A percentile compares a stretch with the other conserved stretches of the same genome.
phyloP scores from a whole-genome alignment of 2,113 vertebrate genomes.

The Eurypyga helias region DNA sequence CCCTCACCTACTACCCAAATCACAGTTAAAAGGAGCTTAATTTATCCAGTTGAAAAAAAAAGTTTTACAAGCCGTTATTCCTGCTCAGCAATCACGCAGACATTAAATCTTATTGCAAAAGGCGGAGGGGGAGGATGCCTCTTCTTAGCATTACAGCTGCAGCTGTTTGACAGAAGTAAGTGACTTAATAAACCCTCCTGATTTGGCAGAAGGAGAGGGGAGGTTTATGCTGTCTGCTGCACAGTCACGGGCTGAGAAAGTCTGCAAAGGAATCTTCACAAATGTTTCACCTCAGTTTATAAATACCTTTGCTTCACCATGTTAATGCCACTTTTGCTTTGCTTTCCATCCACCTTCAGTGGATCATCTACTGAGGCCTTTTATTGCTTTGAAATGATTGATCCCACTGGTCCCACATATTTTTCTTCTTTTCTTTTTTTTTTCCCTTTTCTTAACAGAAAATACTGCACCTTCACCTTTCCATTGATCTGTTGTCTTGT shows the following conservation, averaged over 20 bases:
- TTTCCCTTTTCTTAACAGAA: not conserved
- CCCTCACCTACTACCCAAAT: conserved; percentile 22
- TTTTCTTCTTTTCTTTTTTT: not conserved
- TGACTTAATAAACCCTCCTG: conserved; percentile 64
- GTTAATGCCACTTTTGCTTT: conserved; percentile 53
- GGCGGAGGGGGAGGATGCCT: not conserved
- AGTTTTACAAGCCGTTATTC: conserved; percentile 28
- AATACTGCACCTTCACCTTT: not conserved
- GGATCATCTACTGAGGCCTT: conserved; percentile 41
- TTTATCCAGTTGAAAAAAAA: not conserved
- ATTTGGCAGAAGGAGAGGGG: not conserved
- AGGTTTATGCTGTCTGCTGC: conserved; percentile 53
- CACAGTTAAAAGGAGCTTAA: conserved; percentile 5
- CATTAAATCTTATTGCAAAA: conserved; percentile 50
- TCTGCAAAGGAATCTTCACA: conserved; percentile 37
- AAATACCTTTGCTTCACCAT: conserved; percentile 1
- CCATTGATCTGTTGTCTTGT: not conserved
- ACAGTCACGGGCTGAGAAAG: conserved; percentile 13
- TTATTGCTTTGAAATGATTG: conserved; percentile 43
- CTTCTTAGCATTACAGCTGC: conserved; percentile 42
- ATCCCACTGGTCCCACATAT: not conserved
- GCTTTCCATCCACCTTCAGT: conserved; percentile 39
- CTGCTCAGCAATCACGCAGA: conserved; percentile 48
- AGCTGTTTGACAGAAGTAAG: conserved; percentile 54
- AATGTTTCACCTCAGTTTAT: conserved; percentile 45